Percentiles rank a stretch among this genome's conserved stretches.
These are phyloP conservation scores for Atherix ibis DNA, from an alignment of 2,888 invertebrate genomes.

Conservation along the genomic window DNA sequence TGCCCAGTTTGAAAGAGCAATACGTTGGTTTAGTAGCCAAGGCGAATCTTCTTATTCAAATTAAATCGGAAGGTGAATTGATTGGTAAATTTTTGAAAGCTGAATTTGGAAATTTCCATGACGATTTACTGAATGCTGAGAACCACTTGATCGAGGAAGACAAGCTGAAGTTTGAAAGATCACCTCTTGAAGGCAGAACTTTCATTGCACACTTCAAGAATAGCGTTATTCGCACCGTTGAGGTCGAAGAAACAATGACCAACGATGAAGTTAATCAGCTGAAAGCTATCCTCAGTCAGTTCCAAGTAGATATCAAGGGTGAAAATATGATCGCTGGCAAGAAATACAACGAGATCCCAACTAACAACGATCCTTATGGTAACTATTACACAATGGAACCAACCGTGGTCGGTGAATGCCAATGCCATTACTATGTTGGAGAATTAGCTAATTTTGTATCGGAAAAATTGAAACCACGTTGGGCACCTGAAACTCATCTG, in stretches of 20 bases:
- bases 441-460: slow-evolving; percentile 40
- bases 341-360: slow-evolving; percentile 33
- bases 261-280: slow-evolving; percentile 52
- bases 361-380: slow-evolving; percentile 36
- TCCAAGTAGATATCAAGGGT: slow-evolving; percentile 49
- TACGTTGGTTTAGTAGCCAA: slow-evolving; percentile 38
- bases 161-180: background rate
- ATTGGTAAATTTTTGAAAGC: slow-evolving; percentile 35
- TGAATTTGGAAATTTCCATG: slow-evolving; percentile 39
- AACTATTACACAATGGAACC: slow-evolving; percentile 54
- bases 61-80: slow-evolving; percentile 34
- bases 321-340: slow-evolving; percentile 36
- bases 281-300: slow-evolving; percentile 49
- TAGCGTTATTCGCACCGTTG: slow-evolving; percentile 6
- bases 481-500: slow-evolving; percentile 36
- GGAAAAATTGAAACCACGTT: slow-evolving; percentile 37
- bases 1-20: slow-evolving; percentile 39
- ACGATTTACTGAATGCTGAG: background rate
- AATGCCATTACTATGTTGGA: slow-evolving; percentile 50
- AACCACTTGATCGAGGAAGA: background rate
- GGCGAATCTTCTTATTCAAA: slow-evolving; percentile 40
- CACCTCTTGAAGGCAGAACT: background rate
- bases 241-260: slow-evolving; percentile 37
- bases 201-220: background rate
- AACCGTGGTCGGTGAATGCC: slow-evolving; percentile 52